Evolutionary conservation across 2,797 vertebrate genomes (phyloP).

Genomic region (Crenichthys baileyi): DNA sequence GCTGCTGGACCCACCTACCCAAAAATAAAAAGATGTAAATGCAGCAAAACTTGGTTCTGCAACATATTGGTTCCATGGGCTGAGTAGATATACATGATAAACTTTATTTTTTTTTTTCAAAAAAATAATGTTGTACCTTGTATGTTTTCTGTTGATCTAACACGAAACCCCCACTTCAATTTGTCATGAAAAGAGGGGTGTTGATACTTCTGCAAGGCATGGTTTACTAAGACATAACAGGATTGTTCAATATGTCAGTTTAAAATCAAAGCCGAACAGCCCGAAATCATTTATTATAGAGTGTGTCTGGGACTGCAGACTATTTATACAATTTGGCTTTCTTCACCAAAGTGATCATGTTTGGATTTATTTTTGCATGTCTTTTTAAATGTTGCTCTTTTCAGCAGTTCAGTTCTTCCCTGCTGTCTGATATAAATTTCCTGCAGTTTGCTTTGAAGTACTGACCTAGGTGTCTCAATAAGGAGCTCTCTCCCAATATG

Average conservation of each 20-base stretch:
- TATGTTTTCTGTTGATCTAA: not conserved
- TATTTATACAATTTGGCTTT: conserved; percentile 53
- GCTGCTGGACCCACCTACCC: too few relatives aligned
- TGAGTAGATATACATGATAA: not conserved
- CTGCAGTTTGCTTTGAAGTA: conserved; percentile 21
- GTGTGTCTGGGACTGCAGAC: too few relatives aligned
- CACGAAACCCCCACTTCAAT: not conserved
- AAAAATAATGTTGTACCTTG: too few relatives aligned
- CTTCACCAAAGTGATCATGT: conserved; percentile 33
- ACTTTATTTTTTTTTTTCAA: not conserved
- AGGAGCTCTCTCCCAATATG: conserved; percentile 16
- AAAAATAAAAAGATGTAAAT: too few relatives aligned
- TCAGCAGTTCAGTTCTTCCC: conserved; percentile 49
- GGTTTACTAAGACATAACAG: not conserved
- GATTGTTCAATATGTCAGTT: conserved; percentile 41
- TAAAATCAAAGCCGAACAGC: conserved; percentile 63
- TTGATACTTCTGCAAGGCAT: not conserved
- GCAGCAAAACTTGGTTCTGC: too few relatives aligned
- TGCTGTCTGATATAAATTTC: conserved; percentile 25
- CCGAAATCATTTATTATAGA: conserved; percentile 46
- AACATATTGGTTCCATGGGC: too few relatives aligned
- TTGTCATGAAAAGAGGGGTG: not conserved
- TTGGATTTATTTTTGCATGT: conserved; percentile 28
- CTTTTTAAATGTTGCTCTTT: conserved; percentile 21
- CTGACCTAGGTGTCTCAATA: conserved; percentile 36